A percentile compares a stretch with the other conserved stretches of the same genome.
Conservation (phyloP, 2,113 vertebrate genomes). For the Alethe castanea region DNA sequence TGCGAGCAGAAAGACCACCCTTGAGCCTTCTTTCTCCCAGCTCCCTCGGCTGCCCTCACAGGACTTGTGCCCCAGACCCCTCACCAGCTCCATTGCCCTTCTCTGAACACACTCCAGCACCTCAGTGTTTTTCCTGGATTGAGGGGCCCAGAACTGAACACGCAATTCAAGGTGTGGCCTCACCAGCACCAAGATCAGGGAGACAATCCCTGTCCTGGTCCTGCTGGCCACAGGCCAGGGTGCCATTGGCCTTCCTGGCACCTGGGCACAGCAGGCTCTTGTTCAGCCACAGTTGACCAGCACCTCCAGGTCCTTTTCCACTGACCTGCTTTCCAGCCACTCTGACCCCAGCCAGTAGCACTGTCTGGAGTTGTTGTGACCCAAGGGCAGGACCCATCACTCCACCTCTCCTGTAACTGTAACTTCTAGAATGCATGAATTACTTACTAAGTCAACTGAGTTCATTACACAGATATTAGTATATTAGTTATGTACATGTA, state of each 20-base stretch:
- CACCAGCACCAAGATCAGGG: neutral
- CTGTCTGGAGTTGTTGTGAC: neutral
- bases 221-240: neutral
- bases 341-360: neutral
- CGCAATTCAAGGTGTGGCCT: neutral
- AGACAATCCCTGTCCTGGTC: neutral
- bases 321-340: neutral
- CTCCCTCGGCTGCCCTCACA: neutral
- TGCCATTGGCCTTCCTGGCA: neutral
- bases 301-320: neutral
- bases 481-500: neutral
- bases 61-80: neutral
- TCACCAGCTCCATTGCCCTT: neutral
- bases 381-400: neutral
- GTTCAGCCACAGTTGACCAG: neutral
- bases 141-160: too few relatives aligned
- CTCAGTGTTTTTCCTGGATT: too few relatives aligned
- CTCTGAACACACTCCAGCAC: rapidly evolving
- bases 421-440: neutral
- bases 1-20: neutral
- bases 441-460: neutral
- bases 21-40: neutral
- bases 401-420: neutral
- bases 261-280: neutral
- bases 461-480: neutral